Evolutionary conservation across 2,888 invertebrate genomes (phyloP).

Genomic region (Cryptus armator): DNA sequence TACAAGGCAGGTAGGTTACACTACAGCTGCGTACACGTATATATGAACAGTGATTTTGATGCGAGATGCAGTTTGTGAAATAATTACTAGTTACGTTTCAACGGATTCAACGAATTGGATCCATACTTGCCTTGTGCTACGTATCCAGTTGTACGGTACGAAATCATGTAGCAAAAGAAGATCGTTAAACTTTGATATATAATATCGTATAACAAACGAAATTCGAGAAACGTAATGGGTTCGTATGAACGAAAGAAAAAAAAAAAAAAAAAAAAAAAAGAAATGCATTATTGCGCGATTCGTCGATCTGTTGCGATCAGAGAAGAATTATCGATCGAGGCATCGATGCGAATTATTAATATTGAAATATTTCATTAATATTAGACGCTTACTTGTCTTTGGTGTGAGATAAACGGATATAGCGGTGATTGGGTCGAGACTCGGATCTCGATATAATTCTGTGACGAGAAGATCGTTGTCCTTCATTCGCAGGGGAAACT

Average conservation of each 20-base stretch:
- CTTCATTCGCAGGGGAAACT: conserved; percentile 99
- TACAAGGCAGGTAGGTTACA: conserved; percentile 44
- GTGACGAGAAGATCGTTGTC: conserved; percentile 99
- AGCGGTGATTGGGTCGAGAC: conserved; percentile 98
- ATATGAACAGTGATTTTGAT: conserved; percentile 69
- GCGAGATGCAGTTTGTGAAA: conserved; percentile 70
- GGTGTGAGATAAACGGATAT: conserved; percentile 99
- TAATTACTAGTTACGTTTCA: conserved; percentile 4
- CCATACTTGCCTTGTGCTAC: conserved; percentile 85
- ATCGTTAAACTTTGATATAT: conserved; percentile 60
- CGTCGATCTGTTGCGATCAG: not conserved
- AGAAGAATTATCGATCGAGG: not conserved
- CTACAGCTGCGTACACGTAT: conserved; percentile 73
- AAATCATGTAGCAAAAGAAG: conserved; percentile 83
- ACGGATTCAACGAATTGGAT: conserved; percentile 70
- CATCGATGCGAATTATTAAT: not conserved
- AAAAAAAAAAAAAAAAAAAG: conserved; percentile 45
- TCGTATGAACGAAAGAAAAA: not conserved
- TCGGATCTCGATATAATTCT: conserved; percentile 97
- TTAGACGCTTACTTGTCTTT: conserved; percentile 94
- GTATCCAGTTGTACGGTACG: conserved; percentile 84
- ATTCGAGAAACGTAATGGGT: not conserved
- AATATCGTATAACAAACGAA: conserved; percentile 8
- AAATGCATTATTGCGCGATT: not conserved
- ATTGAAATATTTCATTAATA: conserved; percentile 14